Evolutionary conservation across 2,888 invertebrate species (phyloP).

Genomic region (Adineta ricciae): DNA sequence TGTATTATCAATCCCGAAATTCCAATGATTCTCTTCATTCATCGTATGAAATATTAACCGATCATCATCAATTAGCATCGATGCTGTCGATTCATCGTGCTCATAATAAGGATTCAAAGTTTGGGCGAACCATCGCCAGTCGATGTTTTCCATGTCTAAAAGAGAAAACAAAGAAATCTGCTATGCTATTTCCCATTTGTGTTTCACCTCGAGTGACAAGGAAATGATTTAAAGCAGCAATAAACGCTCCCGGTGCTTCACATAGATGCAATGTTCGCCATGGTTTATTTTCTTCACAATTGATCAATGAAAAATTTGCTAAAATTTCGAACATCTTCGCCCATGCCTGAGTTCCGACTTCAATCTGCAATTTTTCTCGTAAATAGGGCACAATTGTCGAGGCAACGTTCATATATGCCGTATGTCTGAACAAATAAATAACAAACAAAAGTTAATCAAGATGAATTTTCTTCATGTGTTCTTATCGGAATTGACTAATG

Average conservation of each 20-base stretch:
- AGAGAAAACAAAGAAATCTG: too few relatives aligned
- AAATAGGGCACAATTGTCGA: neutral
- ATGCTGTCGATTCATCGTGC: constrained; percentile 63
- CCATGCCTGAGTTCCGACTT: constrained; percentile 20
- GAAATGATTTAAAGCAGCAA: constrained; percentile 78
- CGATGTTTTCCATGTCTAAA: neutral
- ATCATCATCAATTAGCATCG: constrained; percentile 69
- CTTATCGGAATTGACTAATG: neutral
- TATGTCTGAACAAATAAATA: neutral
- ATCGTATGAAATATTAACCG: constrained; percentile 65
- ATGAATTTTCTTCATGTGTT: neutral
- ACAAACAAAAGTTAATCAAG: too few relatives aligned
- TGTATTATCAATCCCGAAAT: constrained; percentile 72
- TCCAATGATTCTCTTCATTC: constrained; percentile 62
- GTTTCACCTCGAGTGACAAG: constrained; percentile 53
- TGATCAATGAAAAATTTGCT: neutral
- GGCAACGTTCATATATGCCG: neutral
- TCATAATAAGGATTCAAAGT: constrained; percentile 85
- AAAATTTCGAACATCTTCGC: constrained; percentile 4
- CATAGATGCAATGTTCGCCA: constrained; percentile 66
- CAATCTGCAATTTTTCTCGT: constrained; percentile 13
- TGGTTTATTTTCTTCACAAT: constrained; percentile 52
- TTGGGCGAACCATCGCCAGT: constrained; percentile 64
- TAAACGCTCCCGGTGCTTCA: constrained; percentile 91
- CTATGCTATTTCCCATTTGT: too few relatives aligned